Evolutionary conservation across 1,140 invertebrate species (phyloP).

Genomic region (Gonatopus flavifemur): DNA sequence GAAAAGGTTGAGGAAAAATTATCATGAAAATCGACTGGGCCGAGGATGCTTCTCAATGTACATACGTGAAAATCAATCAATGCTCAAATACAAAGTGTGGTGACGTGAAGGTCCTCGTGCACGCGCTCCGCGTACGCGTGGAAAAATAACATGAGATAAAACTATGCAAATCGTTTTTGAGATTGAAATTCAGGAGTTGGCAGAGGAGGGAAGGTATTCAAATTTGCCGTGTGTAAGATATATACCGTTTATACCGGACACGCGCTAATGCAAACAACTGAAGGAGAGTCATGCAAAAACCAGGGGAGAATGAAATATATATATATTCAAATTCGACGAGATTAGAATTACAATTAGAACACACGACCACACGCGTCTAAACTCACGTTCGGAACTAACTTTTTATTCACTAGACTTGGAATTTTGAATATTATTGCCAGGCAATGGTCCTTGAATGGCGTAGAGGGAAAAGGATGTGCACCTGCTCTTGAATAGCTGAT

Average conservation of each 20-base stretch:
- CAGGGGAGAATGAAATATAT: too few relatives aligned
- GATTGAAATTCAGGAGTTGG: constrained; percentile 9
- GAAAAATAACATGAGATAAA: too few relatives aligned
- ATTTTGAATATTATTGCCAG: too few relatives aligned
- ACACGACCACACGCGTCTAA: constrained; percentile 38
- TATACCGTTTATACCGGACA: too few relatives aligned
- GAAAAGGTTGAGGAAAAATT: background rate
- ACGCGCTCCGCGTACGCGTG: background rate
- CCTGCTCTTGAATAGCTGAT: too few relatives aligned
- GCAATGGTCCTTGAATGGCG: too few relatives aligned
- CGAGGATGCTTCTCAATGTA: background rate
- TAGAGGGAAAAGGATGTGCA: too few relatives aligned
- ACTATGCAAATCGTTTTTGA: constrained; percentile 5
- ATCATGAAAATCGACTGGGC: background rate
- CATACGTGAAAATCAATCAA: background rate
- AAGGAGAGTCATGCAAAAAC: too few relatives aligned
- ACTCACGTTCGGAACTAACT: too few relatives aligned
- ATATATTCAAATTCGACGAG: too few relatives aligned
- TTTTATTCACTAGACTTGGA: too few relatives aligned
- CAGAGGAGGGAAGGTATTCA: constrained; percentile 30
- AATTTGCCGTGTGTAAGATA: constrained; percentile 29
- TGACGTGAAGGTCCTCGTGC: background rate
- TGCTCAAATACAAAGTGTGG: background rate
- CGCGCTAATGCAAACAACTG: too few relatives aligned
- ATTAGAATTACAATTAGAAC: constrained; percentile 54